A percentile compares a stretch with the other conserved stretches of the same genome.
phyloP scores from a whole-genome alignment of 2,113 vertebrate genomes.

The Sapayoa aenigma region DNA sequence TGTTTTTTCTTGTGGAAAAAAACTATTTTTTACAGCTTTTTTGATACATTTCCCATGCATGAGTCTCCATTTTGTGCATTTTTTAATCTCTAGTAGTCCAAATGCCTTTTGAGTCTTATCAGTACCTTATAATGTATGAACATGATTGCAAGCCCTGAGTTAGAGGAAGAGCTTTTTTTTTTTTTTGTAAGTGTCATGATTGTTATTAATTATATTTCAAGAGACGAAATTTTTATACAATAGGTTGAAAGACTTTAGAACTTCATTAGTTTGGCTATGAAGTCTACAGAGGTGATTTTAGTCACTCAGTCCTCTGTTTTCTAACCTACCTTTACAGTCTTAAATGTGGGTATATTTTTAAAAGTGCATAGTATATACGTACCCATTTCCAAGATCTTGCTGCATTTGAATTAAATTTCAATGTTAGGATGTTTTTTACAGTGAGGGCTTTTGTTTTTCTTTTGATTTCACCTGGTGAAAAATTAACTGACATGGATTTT shows the following conservation, averaged over 20 bases:
- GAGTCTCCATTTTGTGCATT: background rate
- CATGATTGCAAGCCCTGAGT: background rate
- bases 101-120: background rate
- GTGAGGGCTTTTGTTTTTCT: background rate
- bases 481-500: background rate
- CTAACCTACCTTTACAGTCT: background rate
- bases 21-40: background rate
- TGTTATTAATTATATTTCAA: background rate
- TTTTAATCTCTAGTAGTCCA: background rate
- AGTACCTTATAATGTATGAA: background rate
- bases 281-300: background rate
- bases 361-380: background rate
- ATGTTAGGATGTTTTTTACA: background rate
- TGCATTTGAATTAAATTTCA: background rate
- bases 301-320: background rate
- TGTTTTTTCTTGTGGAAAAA: background rate
- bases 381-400: background rate
- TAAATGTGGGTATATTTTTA: background rate
- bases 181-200: background rate
- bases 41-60: fast-evolving
- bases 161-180: background rate
- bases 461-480: background rate
- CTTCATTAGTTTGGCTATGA: background rate
- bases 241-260: background rate
- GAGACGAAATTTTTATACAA: background rate